These are phyloP conservation scores for Sarcophaga bullata DNA, from an alignment of 1,140 invertebrate species.

Conservation along the genomic window DNA sequence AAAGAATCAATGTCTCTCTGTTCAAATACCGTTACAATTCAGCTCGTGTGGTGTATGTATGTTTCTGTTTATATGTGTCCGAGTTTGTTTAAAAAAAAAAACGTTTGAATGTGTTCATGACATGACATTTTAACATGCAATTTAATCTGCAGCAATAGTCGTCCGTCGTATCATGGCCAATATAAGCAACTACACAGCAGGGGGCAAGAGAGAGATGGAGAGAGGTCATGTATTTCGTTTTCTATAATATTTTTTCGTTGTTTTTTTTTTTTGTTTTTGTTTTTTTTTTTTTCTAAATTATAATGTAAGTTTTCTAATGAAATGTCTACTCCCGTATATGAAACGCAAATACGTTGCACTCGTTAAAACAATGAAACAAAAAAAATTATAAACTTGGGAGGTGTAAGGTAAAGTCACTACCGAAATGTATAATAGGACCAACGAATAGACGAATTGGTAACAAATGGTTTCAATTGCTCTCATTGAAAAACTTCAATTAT, in stretches of 20 bases:
- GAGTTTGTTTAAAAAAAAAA: too few species aligned
- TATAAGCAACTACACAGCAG: background rate
- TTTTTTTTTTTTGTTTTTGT: background rate
- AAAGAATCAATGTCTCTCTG: too few species aligned
- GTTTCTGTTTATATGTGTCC: too few species aligned
- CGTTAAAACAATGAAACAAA: background rate
- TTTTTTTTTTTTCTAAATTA: conserved; percentile 23
- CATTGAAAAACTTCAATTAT: too few species aligned
- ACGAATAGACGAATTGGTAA: too few species aligned
- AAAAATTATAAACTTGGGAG: background rate
- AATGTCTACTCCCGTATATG: background rate
- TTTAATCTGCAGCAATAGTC: background rate
- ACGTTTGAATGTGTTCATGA: conserved; percentile 4
- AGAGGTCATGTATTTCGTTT: background rate
- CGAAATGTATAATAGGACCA: too few species aligned
- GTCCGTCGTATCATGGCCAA: too few species aligned
- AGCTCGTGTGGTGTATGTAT: too few species aligned
- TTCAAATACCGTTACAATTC: too few species aligned
- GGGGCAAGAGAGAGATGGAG: background rate
- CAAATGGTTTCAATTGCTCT: too few species aligned
- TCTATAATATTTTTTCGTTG: background rate
- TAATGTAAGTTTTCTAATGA: conserved; percentile 23
- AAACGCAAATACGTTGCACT: too few species aligned
- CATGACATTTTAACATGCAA: conserved; percentile 31
- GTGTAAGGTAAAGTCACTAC: too few species aligned